A percentile compares a stretch with the other conserved stretches of the same genome.
Evolutionary conservation across 2,113 vertebrate species (phyloP).

Genomic region (Sinocyclocheilus maitianheensis): DNA sequence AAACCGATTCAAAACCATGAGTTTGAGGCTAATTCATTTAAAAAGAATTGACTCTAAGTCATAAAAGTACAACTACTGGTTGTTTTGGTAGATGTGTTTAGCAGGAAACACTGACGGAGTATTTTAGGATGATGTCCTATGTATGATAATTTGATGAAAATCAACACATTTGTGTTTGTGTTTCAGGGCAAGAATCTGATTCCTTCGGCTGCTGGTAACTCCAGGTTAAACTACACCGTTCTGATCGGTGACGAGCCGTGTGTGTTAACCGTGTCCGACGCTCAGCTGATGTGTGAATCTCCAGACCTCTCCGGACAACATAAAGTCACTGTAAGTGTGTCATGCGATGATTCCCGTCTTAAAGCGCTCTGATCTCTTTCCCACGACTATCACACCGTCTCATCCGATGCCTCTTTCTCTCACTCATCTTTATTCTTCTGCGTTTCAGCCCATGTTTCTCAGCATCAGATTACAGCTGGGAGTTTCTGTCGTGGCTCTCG

Average conservation of each 20-base stretch:
- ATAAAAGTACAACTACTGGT: too few species aligned
- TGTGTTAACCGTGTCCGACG: slow-evolving; percentile 89
- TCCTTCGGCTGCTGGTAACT: slow-evolving; percentile 84
- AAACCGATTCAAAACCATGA: too few species aligned
- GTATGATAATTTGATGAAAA: not conserved
- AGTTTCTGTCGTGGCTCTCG: not conserved
- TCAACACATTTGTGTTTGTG: slow-evolving; percentile 4
- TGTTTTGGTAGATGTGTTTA: too few species aligned
- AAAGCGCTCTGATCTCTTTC: not conserved
- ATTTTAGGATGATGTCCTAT: not conserved
- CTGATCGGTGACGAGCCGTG: slow-evolving; percentile 94
- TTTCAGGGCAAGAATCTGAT: slow-evolving; percentile 92
- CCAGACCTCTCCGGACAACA: slow-evolving; percentile 96
- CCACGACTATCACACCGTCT: not conserved
- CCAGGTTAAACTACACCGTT: slow-evolving; percentile 94
- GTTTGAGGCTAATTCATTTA: too few species aligned
- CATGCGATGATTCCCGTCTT: slow-evolving; percentile 3
- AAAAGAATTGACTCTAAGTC: too few species aligned
- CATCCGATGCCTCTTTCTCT: not conserved
- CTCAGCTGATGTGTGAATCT: slow-evolving; percentile 95
- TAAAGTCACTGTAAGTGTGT: slow-evolving; percentile 87
- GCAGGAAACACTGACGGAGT: not conserved
- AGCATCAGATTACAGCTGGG: slow-evolving; percentile 9
- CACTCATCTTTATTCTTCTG: not conserved
- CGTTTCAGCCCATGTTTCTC: not conserved